Evolutionary conservation across 2,113 vertebrate genomes (phyloP).

Genomic region (Indicator indicator): DNA sequence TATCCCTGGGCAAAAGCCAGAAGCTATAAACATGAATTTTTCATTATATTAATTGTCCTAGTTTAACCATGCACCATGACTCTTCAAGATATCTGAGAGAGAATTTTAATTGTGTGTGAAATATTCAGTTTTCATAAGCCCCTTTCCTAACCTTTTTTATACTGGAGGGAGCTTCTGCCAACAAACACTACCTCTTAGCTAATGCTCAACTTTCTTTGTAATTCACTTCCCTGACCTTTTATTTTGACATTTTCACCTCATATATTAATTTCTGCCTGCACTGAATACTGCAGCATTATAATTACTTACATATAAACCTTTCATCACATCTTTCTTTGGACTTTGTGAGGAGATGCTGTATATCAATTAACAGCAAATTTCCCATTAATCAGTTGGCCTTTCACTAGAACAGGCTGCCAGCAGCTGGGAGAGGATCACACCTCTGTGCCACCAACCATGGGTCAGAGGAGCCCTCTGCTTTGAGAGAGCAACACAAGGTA

Average conservation of each 20-base stretch:
- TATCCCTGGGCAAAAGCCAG: constrained; percentile 56
- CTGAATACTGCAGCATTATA: constrained; percentile 56
- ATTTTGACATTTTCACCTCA: constrained; percentile 66
- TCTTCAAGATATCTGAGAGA: constrained; percentile 41
- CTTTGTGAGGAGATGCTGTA: constrained; percentile 60
- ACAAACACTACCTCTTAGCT: constrained; percentile 41
- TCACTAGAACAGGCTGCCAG: constrained; percentile 8
- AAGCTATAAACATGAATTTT: constrained; percentile 74
- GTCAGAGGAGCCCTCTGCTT: neutral
- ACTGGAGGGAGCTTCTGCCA: constrained; percentile 39
- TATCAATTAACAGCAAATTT: constrained; percentile 60
- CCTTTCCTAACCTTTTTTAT: constrained; percentile 53
- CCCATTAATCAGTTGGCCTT: constrained; percentile 45
- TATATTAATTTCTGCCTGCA: constrained; percentile 60
- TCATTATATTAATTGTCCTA: constrained; percentile 79
- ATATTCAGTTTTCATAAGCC: constrained; percentile 70
- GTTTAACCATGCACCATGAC: constrained; percentile 66
- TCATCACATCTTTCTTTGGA: constrained; percentile 59
- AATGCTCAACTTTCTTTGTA: constrained; percentile 55
- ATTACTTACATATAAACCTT: constrained; percentile 72
- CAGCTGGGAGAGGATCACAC: neutral
- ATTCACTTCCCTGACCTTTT: constrained; percentile 73
- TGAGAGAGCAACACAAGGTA: accelerated
- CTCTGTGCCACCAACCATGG: neutral
- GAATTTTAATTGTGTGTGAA: constrained; percentile 78